Evolutionary conservation across 2,888 invertebrate species (phyloP).

Genomic region (Eremobia ochroleuca): DNA sequence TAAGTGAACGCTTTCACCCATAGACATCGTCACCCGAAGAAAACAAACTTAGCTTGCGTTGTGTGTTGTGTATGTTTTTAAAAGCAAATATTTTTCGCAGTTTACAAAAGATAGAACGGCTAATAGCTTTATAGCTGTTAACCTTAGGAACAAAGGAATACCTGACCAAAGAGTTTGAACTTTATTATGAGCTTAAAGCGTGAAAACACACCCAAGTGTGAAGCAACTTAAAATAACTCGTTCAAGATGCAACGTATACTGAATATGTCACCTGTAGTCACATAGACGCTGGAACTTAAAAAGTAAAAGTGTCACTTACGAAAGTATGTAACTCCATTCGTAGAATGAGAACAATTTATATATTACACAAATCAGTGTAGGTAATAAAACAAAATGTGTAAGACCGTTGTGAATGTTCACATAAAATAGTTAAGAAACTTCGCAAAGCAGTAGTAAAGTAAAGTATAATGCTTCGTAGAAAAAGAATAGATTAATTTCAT

Average conservation of each 20-base stretch:
- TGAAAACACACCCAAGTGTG: conserved; percentile 17
- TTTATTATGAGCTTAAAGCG: conserved; percentile 26
- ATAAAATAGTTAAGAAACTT: conserved; percentile 57
- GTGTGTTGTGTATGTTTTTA: not conserved
- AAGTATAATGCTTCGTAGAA: conserved; percentile 33
- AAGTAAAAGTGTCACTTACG: conserved; percentile 84
- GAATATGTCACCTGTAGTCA: conserved; percentile 41
- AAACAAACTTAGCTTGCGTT: conserved; percentile 44
- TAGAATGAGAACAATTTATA: conserved; percentile 63
- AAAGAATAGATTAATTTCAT: conserved; percentile 45
- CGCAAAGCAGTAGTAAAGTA: conserved; percentile 35
- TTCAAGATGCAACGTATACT: conserved; percentile 30
- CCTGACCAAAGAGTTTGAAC: conserved; percentile 31
- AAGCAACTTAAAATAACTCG: conserved; percentile 17
- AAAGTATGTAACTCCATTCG: conserved; percentile 71
- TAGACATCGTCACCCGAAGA: conserved; percentile 29
- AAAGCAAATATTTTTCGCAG: too few species aligned
- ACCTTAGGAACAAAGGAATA: conserved; percentile 22
- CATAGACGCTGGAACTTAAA: conserved; percentile 52
- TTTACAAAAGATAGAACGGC: not conserved
- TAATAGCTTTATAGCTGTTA: not conserved
- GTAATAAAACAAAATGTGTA: conserved; percentile 65
- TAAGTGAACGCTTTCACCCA: conserved; percentile 60
- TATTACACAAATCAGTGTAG: conserved; percentile 60
- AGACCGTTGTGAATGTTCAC: conserved; percentile 48